Base-by-base conservation (phyloP, 2,113 vertebrate genomes). In the Geococcyx californianus region DNA sequence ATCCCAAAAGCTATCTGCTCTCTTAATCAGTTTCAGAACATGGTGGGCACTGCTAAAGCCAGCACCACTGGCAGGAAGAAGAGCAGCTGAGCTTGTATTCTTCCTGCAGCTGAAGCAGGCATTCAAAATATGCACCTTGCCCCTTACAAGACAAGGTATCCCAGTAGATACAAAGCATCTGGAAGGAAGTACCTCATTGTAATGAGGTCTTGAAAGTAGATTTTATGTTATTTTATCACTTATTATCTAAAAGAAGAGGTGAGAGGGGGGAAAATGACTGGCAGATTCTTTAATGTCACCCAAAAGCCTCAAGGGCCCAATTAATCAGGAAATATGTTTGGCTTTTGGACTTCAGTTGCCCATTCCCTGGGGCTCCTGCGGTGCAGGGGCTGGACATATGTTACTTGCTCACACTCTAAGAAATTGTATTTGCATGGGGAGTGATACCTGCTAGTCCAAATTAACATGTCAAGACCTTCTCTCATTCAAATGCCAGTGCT, bases 281-380 rank as follows among this genome's bases (percentile, higher is more conserved):
- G 94, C 96, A 96, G 83, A 95, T 97, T 96, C 92, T 96, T 94
- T 96, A 96, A 97, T 96, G 94, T 96, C 96, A 97, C 94, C 94
- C 92, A 95, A 95, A 95, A 91, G 95, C 96, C 96, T 94, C 96
- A 95, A 93, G 94, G 93, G 95, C 79, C 91, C 87, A 96, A 97
- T 97, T 95, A 97, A 96, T 91, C 75, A 91, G 91, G 79, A 97
- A 96, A 97, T 95, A 90, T 95, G 93, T 97, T 96, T 96, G 84
- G 95, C 67, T 97, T 93, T 96, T 93, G 90, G 93, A 97, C 82
- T 94, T 85, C 75, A 94, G 89, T 90, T 96, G 90, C 59, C 94
- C 87, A 83, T 94, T 97, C 93, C 94, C 95, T 52, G 60, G 94
- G 95, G 95, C 94, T 88, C 20, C 78, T 67, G 49, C 84, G 90